These are phyloP conservation scores for Drosophila emarginata DNA, from an alignment of 2,888 invertebrate species.

Conservation along the genomic window DNA sequence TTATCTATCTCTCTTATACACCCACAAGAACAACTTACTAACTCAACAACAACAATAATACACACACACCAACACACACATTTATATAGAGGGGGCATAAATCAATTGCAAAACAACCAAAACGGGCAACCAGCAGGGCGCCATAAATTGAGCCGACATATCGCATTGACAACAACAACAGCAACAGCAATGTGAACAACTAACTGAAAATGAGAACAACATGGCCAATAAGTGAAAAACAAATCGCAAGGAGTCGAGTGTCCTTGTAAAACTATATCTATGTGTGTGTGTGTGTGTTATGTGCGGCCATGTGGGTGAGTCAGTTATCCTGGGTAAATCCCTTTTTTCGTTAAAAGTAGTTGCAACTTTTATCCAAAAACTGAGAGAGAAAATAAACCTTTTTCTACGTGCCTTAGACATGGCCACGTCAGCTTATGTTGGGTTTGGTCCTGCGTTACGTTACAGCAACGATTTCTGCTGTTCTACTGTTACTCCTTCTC, in stretches of 20 bases:
- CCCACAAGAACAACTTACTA: neutral
- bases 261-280: neutral
- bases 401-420: constrained; percentile 37
- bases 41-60: constrained; percentile 12
- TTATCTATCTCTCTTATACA: constrained; percentile 42
- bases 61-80: constrained; percentile 25
- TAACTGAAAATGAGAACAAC: constrained; percentile 22
- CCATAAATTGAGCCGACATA: constrained; percentile 57
- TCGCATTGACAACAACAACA: constrained; percentile 44
- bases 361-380: constrained; percentile 32
- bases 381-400: neutral
- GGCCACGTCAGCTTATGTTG: constrained; percentile 43
- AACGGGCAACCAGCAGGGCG: constrained; percentile 47
- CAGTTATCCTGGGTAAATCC: constrained; percentile 14
- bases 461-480: no score
- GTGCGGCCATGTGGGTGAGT: neutral
- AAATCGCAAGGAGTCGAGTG: constrained; percentile 33
- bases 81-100: constrained; percentile 28
- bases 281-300: neutral
- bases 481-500: no score
- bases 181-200: constrained; percentile 18
- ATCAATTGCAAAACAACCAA: constrained; percentile 48
- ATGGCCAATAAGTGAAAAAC: constrained; percentile 44
- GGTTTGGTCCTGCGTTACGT: constrained; percentile 17
- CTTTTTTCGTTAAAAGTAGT: constrained; percentile 26